phyloP scores from a whole-genome alignment of 2,888 invertebrate species.

The Merodon equestris region DNA sequence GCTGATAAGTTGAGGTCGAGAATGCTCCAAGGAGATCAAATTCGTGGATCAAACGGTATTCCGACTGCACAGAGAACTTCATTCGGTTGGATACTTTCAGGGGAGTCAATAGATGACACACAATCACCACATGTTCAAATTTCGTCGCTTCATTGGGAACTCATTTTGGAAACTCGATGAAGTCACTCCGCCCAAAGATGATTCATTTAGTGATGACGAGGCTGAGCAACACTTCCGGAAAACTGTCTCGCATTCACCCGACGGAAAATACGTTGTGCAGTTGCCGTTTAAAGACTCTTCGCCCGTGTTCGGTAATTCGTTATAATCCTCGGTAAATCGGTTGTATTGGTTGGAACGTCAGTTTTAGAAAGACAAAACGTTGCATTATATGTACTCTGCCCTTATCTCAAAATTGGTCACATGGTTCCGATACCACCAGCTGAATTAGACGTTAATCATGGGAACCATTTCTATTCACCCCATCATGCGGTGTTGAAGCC shows the following conservation, averaged over 20 bases:
- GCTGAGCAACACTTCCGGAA: no score
- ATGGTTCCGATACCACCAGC: not conserved
- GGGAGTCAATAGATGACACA: not conserved
- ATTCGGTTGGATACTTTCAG: slow-evolving; percentile 57
- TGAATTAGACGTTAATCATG: not conserved
- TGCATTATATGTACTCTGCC: slow-evolving; percentile 22
- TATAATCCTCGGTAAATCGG: slow-evolving; percentile 37
- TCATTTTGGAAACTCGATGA: slow-evolving; percentile 36
- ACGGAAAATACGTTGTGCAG: no score
- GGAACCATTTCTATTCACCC: no score
- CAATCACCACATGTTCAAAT: not conserved
- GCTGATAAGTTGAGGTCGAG: slow-evolving; percentile 51
- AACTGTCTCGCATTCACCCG: no score
- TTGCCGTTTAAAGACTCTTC: slow-evolving; percentile 35
- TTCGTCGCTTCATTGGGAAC: slow-evolving; percentile 17
- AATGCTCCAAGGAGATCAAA: slow-evolving; percentile 39
- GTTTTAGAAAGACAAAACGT: no score
- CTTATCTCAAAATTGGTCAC: slow-evolving; percentile 12
- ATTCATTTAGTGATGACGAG: no score
- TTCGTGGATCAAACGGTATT: slow-evolving; percentile 3
- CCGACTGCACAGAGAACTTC: slow-evolving; percentile 42
- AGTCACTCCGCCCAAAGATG: no score
- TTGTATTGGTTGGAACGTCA: slow-evolving; percentile 35
- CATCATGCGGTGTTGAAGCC: no score
- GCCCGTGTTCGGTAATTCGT: slow-evolving; percentile 35